Base-by-base conservation (phyloP, 2,113 vertebrate species). In the Hemibagrus wyckioides region DNA sequence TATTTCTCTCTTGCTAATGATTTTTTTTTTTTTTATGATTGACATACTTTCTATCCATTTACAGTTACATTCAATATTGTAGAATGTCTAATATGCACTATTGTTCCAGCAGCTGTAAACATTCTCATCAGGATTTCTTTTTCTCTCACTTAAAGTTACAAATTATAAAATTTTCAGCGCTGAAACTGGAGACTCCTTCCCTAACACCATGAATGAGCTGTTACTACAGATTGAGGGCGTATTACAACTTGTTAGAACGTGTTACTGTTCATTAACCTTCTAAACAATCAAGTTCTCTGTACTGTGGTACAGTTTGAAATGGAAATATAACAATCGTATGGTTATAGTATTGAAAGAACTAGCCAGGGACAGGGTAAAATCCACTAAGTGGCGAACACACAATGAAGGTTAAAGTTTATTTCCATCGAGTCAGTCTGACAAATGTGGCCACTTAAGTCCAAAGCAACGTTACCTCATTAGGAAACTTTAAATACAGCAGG, bases 401-500 rank as follows among this genome's bases (percentile, higher is more conserved):
- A 79, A 8, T 7, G 28, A 54, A 17, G 48, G 50, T 23, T 76
- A 61, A 56, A 73, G 25, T 41, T 13, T 4, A 0, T 25, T 65
- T 80, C 59, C 23, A 33, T 19, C 21, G 9, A 23, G 28, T 61
- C 73, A 30, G 28, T 15, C 75, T 41, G 39, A 85, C 15, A 1
- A 76, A 76, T 56, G 69, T 77, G 17, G 10, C 41, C 10, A 33
- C 44, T 73, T 25, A 56, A 56, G 21, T 54, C 65, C n/a, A 54
- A 54, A 57, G 57, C 39, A 48, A 65, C 17, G 30, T 56, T 57
- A 63, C 30, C 65, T 44, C 54, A 59, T 88, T 50, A 86, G 86
- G 67, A n/a, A 57, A 30, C 82, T 81, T 90, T 59, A 90, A 86
- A 86, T 88, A 83, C 89, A 86, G 87, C 5, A 79, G 21, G 30